Percentiles rank a stretch among this genome's conserved stretches.
phyloP scores from a whole-genome alignment of 2,113 vertebrate species.

The Machaerirhynchus nigripectus region DNA sequence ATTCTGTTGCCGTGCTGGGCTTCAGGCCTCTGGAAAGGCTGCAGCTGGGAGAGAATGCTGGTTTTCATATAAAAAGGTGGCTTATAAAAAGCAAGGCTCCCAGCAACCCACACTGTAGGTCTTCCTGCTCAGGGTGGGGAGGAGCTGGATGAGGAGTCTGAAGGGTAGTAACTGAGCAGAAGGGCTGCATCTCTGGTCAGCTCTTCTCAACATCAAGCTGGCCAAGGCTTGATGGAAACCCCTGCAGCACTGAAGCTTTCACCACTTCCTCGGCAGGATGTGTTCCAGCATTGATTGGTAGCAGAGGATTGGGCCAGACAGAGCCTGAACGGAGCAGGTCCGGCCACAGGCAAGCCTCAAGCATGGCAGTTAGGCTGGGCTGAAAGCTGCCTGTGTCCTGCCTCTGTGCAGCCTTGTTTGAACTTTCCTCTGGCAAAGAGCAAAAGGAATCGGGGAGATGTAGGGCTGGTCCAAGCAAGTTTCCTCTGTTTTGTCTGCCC shows the following conservation, averaged over 20 bases:
- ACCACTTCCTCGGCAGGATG: not conserved
- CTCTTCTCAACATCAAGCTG: not conserved
- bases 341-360: not conserved
- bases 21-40: not conserved
- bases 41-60: not conserved
- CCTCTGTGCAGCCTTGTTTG: slow-evolving; percentile 48
- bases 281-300: not conserved
- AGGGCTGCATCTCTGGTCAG: not conserved
- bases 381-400: slow-evolving; percentile 60
- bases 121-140: not conserved
- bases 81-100: not conserved
- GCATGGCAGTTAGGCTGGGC: not conserved
- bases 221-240: not conserved
- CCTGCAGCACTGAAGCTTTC: slow-evolving; percentile 1
- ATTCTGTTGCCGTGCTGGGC: not conserved
- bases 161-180: not conserved
- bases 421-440: slow-evolving; percentile 58
- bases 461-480: slow-evolving; percentile 34
- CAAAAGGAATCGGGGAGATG: slow-evolving; percentile 2
- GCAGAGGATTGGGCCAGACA: not conserved
- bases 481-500: slow-evolving; percentile 3
- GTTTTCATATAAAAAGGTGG: not conserved
- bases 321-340: not conserved
- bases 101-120: not conserved
- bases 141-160: not conserved